Base-by-base conservation (phyloP, 53 echinoderm and acorn worm genomes). In the Temnopleurus reevesii region DNA sequence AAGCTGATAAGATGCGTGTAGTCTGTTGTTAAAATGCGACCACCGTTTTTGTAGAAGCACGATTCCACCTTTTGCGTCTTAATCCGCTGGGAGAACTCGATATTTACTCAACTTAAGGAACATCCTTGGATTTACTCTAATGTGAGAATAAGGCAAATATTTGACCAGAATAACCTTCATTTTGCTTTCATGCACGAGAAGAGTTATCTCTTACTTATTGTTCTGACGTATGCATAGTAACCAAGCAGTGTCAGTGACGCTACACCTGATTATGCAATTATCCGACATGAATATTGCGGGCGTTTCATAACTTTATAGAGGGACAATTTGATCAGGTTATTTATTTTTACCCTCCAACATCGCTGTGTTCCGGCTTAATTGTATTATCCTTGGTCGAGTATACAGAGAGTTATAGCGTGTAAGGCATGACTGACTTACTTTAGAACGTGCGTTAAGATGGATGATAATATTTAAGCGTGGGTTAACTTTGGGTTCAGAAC, bases 291-390 rank as follows among this genome's bases (percentile, higher is more conserved):
- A 71, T n/a, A 15, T 6, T n/a, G 19, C 71, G n/a, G n/a, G 71
- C 21, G 71, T 36, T 71, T n/a, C 71, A 71, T 41, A 71, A 36
- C 33, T 71, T 41, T 13, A 3, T n/a, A 7, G n/a, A 71, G 41
- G 38, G 10, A 71, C 13, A 71, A 71, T 71, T 71, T 71, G 71
- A 71, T 71, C 6, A 71, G n/a, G 71, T n/a, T 71, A 71, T 71
- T 71, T 71, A 41, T 36, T 41, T 41, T 71, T 12, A 38, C 41
- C 23, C 41, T 8, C 41, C 71, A 10, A 71, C 23, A 71, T n/a
- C n/a, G 41, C 19, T 43, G 36, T 21, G 2, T 9, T 27, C 19
- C 9, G 21, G 36, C 12, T 71, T 71, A 41, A 71, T 71, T 41
- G 23, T n/a, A 71, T 71, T 41, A 71, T 6, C 1, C 36, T n/a